A percentile compares a stretch with the other conserved stretches of the same genome.
Evolutionary conservation across 2,888 invertebrate genomes (phyloP).

Genomic region (Drosophila pseudotalamancana): DNA sequence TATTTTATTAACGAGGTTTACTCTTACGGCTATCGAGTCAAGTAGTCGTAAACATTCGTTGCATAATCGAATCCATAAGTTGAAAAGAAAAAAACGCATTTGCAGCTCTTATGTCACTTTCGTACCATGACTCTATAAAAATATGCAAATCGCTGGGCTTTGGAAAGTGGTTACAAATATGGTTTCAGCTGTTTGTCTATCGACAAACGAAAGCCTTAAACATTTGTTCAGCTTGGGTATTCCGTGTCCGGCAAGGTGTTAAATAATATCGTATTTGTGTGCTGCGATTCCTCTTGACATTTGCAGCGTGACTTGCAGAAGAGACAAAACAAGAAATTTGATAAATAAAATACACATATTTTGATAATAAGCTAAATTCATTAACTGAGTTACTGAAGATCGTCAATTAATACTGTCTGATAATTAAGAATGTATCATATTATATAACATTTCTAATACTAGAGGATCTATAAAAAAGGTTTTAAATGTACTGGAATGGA

Average conservation of each 20-base stretch:
- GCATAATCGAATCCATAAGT: conserved; percentile 36
- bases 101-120: conserved; percentile 57
- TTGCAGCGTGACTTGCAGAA: conserved; percentile 8
- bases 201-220: conserved; percentile 8
- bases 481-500: background rate
- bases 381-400: background rate
- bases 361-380: background rate
- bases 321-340: background rate
- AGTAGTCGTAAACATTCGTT: conserved; percentile 34
- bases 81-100: conserved; percentile 12
- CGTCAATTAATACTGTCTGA: background rate
- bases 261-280: conserved; percentile 36
- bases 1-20: conserved; percentile 27
- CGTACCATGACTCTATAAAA: conserved; percentile 18
- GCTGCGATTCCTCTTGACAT: conserved; percentile 10
- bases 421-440: background rate
- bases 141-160: conserved; percentile 43
- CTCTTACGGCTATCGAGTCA: background rate
- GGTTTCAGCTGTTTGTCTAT: conserved; percentile 14
- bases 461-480: too few species aligned
- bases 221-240: conserved; percentile 9
- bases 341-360: background rate
- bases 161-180: conserved; percentile 54
- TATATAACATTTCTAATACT: too few species aligned
- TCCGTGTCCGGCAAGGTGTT: conserved; percentile 7